Percentiles rank a stretch among this genome's conserved stretches.
These are phyloP conservation scores for Gobius niger DNA, from an alignment of 2,113 vertebrate genomes.

Conservation along the genomic window DNA sequence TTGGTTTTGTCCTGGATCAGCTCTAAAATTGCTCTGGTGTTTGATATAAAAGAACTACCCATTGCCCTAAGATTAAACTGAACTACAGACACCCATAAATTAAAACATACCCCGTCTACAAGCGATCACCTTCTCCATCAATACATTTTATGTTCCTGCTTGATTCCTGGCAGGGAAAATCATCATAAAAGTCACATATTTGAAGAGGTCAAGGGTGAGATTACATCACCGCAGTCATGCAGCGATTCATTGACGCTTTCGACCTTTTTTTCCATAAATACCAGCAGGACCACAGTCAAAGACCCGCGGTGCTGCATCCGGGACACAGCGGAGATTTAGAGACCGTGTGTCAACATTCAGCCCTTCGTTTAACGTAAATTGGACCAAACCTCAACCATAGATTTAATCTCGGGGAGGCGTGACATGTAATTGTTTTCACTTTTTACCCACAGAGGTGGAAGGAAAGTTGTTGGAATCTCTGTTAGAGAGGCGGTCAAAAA, in stretches of 20 bases:
- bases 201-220: constrained; percentile 30
- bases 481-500: no score
- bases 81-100: constrained; percentile 24
- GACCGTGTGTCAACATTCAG: constrained; percentile 9
- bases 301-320: constrained; percentile 9
- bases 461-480: not conserved
- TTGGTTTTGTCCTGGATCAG: no score
- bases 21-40: not conserved
- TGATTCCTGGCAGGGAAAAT: constrained; percentile 25
- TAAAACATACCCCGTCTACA: constrained; percentile 31
- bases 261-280: constrained; percentile 32
- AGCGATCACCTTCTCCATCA: constrained; percentile 26
- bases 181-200: constrained; percentile 50
- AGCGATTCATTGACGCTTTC: constrained; percentile 25
- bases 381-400: not conserved
- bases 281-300: constrained; percentile 14
- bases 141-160: constrained; percentile 10
- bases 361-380: constrained; percentile 4
- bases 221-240: constrained; percentile 37
- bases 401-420: not conserved
- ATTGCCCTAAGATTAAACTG: not conserved
- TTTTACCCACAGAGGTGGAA: not conserved
- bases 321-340: constrained; percentile 2
- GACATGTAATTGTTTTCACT: not conserved
- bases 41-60: constrained; percentile 10